These are phyloP conservation scores for Sebastolobus alascanus DNA, from an alignment of 2,797 vertebrate species.

Conservation along the genomic window DNA sequence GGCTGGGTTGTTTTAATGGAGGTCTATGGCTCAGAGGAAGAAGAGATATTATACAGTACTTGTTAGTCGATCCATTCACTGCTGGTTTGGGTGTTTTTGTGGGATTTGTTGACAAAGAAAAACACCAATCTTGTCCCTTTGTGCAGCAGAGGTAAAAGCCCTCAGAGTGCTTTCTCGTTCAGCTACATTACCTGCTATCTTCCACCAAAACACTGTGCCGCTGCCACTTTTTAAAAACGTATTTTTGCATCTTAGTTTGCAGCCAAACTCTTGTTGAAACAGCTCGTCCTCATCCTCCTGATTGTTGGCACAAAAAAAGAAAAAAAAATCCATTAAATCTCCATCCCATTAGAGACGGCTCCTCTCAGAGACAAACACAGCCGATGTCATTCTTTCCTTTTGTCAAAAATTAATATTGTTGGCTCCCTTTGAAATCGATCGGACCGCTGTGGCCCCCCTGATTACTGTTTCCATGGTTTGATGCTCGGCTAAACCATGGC, in stretches of 20 bases:
- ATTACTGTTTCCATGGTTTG: slow-evolving; percentile 71
- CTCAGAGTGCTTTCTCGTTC: neutral
- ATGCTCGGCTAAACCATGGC: slow-evolving; percentile 61
- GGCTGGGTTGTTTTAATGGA: neutral
- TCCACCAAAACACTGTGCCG: neutral
- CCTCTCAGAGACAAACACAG: neutral
- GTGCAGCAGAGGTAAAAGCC: neutral
- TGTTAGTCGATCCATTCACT: neutral
- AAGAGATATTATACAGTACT: neutral
- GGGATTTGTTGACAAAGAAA: neutral
- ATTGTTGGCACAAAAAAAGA: neutral
- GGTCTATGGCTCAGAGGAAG: neutral
- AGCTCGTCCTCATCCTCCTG: neutral
- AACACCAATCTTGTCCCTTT: neutral
- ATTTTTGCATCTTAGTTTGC: slow-evolving; percentile 6
- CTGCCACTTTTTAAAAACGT: neutral
- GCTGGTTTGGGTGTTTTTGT: neutral
- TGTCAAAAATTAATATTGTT: slow-evolving; percentile 60
- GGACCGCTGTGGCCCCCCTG: slow-evolving; percentile 35
- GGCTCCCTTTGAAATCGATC: slow-evolving; percentile 63
- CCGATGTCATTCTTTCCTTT: slow-evolving; percentile 21
- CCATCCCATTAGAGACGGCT: neutral
- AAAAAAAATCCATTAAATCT: neutral
- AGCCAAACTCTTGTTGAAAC: neutral
- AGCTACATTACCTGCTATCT: neutral